Conservation (phyloP, 2,797 vertebrate species). For the Lerista edwardsae region DNA sequence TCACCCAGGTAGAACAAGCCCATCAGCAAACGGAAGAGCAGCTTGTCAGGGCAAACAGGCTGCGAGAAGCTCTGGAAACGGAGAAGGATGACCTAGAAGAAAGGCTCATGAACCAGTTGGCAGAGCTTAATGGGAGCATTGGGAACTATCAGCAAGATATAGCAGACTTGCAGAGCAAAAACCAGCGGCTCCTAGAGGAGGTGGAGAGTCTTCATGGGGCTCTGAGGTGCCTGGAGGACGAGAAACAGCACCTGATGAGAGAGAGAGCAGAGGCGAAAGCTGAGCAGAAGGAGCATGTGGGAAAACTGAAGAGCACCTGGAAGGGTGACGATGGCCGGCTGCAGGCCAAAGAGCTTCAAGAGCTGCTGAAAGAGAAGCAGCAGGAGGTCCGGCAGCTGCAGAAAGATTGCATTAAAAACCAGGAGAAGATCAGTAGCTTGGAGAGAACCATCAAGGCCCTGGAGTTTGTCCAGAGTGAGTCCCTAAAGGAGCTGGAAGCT, state of each 20-base stretch:
- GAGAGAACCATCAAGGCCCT: slow-evolving; percentile 86
- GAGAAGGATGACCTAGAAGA: slow-evolving; percentile 98
- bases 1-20: slow-evolving; percentile 57
- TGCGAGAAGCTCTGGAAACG: slow-evolving; percentile 78
- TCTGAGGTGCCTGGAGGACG: slow-evolving; percentile 86
- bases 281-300: slow-evolving; percentile 86
- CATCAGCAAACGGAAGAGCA: slow-evolving; percentile 76
- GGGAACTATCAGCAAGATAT: slow-evolving; percentile 95
- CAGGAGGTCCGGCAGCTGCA: slow-evolving; percentile 94
- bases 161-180: slow-evolving; percentile 81
- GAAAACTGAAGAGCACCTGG: slow-evolving; percentile 86
- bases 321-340: slow-evolving; percentile 82
- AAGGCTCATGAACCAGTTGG: slow-evolving; percentile 96
- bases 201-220: slow-evolving; percentile 76
- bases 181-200: slow-evolving; percentile 78
- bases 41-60: slow-evolving; percentile 77
- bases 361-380: slow-evolving; percentile 94
- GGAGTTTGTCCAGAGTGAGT: slow-evolving; percentile 82
- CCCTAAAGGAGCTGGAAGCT: slow-evolving; percentile 79
- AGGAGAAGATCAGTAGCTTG: slow-evolving; percentile 90
- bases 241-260: slow-evolving; percentile 86
- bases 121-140: slow-evolving; percentile 97
- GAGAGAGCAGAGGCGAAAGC: slow-evolving; percentile 82
- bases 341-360: slow-evolving; percentile 90
- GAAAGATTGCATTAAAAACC: slow-evolving; percentile 91